Evolutionary conservation across 2,797 vertebrate species (phyloP), one percentile per base, ranked within the genome.

Genomic region (Thalassophryne amazonica): DNA sequence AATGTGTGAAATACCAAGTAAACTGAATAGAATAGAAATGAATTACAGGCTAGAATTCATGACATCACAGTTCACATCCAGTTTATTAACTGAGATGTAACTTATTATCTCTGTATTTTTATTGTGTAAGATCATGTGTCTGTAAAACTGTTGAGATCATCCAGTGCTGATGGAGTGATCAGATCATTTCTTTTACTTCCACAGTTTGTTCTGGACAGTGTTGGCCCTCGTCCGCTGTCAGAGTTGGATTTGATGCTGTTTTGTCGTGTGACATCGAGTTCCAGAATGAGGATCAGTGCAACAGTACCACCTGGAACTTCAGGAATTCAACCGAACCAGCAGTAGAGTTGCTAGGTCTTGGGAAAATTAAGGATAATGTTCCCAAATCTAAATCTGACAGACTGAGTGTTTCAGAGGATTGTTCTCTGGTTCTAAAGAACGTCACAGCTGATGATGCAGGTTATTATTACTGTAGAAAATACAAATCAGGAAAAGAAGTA

Each of bases 371-470:
- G 21, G 9, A 1, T 8, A 2, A 8, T 1, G 1, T n/a, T n/a
- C n/a, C 2, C n/a, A 6, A 2, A 25, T 0, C 5, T 3, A 15
- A 42, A 23, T 35, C 33, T 34, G 12, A 17, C 30, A 43, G 47
- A 54, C 38, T 71, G 48, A 42, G 18, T 16, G 13, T 76, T 6
- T 14, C 50, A 39, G 6, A 2, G 0, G 9, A 50, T 14, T 76
- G 69, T 55, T 69, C 49, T 69, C 60, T 76, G 63, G 21, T 42
- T 14, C 31, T 76, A 20, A 40, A 55, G 60, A 40, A 30, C 0
- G 27, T 64, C 29, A 43, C 18, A 30, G 3, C 0, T 2, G 15
- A 57, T 6, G 54, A 69, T 34, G 22, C 1, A 12, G 67, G 59
- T 30, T 1, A 0, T 1, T 76, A 72, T 25, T 0, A 0, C 36